These are phyloP conservation scores for Chrosomus eos DNA, from an alignment of 2,797 vertebrate species.

Conservation along the genomic window DNA sequence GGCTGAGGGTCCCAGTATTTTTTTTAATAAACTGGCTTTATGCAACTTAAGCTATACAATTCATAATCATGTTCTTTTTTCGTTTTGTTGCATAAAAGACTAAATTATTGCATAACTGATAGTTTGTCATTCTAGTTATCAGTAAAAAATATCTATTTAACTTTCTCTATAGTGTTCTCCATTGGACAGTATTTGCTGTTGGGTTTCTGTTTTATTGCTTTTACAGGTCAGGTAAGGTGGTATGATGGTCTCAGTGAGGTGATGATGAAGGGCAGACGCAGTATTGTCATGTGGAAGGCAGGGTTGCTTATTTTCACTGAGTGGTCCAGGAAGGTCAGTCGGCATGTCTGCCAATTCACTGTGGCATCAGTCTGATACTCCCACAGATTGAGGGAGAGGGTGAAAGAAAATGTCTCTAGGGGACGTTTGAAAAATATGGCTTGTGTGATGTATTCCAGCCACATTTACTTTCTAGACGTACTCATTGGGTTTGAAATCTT, in stretches of 20 bases:
- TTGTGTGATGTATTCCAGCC: neutral
- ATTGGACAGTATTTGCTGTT: neutral
- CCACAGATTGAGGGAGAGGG: slow-evolving; percentile 19
- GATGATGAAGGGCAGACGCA: slow-evolving; percentile 20
- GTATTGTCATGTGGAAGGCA: slow-evolving; percentile 39
- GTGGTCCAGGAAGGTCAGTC: slow-evolving; percentile 33
- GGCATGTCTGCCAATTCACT: slow-evolving; percentile 39
- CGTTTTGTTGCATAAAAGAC: neutral
- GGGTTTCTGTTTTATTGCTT: slow-evolving; percentile 17
- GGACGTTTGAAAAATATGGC: slow-evolving; percentile 7
- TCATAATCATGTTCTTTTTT: too few relatives aligned
- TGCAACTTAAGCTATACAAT: neutral
- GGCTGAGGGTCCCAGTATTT: neutral
- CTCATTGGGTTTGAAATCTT: slow-evolving; percentile 20
- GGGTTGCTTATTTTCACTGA: slow-evolving; percentile 35
- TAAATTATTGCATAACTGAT: neutral
- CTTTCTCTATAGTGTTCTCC: neutral
- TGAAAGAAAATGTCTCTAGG: neutral
- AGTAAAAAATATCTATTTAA: neutral
- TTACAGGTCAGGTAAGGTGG: slow-evolving; percentile 18
- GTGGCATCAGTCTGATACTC: slow-evolving; percentile 21
- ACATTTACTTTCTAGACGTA: slow-evolving; percentile 3
- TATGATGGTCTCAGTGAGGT: slow-evolving; percentile 24
- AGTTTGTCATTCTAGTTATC: neutral
- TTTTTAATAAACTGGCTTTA: neutral